Percentiles rank a stretch among this genome's conserved stretches.
Evolutionary conservation across 2,113 vertebrate genomes (phyloP).

Genomic region (Oncorhynchus masou): DNA sequence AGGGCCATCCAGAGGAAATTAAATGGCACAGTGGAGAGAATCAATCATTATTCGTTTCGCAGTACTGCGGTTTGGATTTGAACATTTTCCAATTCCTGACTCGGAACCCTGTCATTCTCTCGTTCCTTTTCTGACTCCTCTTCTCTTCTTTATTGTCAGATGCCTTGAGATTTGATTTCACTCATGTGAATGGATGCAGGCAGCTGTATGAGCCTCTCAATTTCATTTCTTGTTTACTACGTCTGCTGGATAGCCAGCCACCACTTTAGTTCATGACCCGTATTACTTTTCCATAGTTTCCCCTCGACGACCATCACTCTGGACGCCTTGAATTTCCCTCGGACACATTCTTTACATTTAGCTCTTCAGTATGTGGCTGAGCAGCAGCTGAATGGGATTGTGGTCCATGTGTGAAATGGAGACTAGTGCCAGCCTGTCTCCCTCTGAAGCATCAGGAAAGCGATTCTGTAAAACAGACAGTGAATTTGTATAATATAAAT

Average conservation of each 20-base stretch:
- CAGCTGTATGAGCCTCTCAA: constrained; percentile 33
- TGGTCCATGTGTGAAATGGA: background rate
- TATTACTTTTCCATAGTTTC: background rate
- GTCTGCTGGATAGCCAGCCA: background rate
- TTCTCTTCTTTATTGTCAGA: no score
- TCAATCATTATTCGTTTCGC: background rate
- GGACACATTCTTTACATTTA: constrained; percentile 17
- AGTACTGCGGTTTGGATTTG: background rate
- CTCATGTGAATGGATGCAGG: constrained; percentile 1
- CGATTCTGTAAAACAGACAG: background rate
- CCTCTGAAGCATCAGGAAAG: background rate
- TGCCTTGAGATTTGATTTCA: no score
- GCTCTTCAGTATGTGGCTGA: constrained; percentile 7
- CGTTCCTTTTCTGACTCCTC: background rate
- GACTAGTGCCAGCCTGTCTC: background rate
- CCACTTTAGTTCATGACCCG: background rate
- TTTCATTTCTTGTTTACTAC: constrained; percentile 4
- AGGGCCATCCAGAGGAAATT: constrained; percentile 2
- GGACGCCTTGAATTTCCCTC: constrained; percentile 13
- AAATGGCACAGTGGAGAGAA: constrained; percentile 6
- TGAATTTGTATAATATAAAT: no score
- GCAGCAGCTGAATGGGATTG: constrained; percentile 17
- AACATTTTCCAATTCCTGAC: background rate
- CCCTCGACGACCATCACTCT: background rate
- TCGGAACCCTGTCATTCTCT: background rate